Evolutionary conservation across 2,888 invertebrate genomes (phyloP).

Genomic region (Eristalinus aeneus): DNA sequence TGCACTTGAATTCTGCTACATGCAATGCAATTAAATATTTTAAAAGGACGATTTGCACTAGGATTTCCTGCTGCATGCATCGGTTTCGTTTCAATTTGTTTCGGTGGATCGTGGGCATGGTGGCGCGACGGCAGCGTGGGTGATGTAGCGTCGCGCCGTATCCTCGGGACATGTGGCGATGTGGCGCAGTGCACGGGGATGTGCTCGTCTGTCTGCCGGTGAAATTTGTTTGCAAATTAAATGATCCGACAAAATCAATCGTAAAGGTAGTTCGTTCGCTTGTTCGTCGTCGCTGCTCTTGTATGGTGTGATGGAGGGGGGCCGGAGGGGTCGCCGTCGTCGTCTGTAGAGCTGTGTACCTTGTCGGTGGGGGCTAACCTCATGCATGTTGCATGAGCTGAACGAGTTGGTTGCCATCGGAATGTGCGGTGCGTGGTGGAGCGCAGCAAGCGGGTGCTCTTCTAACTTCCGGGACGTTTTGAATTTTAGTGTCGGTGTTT

Average conservation of each 20-base stretch:
- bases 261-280: slow-evolving; percentile 67
- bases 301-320: no score
- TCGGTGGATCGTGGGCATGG: slow-evolving; percentile 19
- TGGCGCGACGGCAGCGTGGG: slow-evolving; percentile 1
- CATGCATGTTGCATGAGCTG: slow-evolving; percentile 50
- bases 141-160: slow-evolving; percentile 7
- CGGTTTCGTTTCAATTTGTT: slow-evolving; percentile 71
- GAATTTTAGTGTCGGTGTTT: slow-evolving; percentile 71
- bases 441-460: slow-evolving; percentile 14
- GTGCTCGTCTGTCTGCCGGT: slow-evolving; percentile 51
- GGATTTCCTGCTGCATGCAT: slow-evolving; percentile 68
- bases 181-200: background rate
- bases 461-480: slow-evolving; percentile 65
- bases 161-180: slow-evolving; percentile 23
- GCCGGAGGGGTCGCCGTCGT: background rate
- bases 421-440: background rate
- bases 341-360: background rate
- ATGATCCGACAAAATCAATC: slow-evolving; percentile 71
- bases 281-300: slow-evolving; percentile 24
- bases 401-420: background rate
- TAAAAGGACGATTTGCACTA: slow-evolving; percentile 70
- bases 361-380: slow-evolving; percentile 25
- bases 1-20: slow-evolving; percentile 66
- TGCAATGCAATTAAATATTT: slow-evolving; percentile 69
- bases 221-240: slow-evolving; percentile 71